Conservation (phyloP, 2,888 invertebrate genomes). For the Pristionchus arcanus region DNA sequence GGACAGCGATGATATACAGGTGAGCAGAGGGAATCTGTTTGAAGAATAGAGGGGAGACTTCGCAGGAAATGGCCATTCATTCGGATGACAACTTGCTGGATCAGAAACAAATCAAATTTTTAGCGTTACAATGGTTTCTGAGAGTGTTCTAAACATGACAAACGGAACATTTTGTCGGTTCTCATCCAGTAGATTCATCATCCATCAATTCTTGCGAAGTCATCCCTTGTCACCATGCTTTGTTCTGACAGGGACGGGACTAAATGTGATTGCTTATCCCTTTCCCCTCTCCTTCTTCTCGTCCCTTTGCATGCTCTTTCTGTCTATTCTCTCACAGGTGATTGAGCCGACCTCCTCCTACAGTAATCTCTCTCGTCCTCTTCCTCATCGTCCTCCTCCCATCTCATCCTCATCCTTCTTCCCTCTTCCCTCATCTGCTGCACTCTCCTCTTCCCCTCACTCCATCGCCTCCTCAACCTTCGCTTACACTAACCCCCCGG, state of each 20-base stretch:
- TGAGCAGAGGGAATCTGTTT: not conserved
- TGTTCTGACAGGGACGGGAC: no score
- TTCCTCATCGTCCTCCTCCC: not conserved
- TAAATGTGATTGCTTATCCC: not conserved
- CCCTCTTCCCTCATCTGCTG: not conserved
- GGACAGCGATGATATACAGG: slow-evolving; percentile 44
- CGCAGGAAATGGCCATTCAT: not conserved
- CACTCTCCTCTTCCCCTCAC: slow-evolving; percentile 10
- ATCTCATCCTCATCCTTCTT: not conserved
- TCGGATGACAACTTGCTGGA: not conserved
- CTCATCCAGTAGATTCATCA: no score
- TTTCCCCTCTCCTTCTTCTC: not conserved
- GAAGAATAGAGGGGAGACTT: not conserved
- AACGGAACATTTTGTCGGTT: no score
- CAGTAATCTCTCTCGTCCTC: not conserved
- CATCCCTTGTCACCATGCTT: no score
- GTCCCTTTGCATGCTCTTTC: not conserved
- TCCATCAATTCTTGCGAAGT: no score
- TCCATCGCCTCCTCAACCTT: not conserved
- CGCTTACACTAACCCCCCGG: slow-evolving; percentile 40
- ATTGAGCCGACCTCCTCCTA: slow-evolving; percentile 4
- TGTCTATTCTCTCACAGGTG: slow-evolving; percentile 25
- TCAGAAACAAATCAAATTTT: no score
- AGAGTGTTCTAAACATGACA: no score
- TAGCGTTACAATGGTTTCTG: no score